Conservation (phyloP, 2,888 invertebrate species). For the Steinernema scapterisci region DNA sequence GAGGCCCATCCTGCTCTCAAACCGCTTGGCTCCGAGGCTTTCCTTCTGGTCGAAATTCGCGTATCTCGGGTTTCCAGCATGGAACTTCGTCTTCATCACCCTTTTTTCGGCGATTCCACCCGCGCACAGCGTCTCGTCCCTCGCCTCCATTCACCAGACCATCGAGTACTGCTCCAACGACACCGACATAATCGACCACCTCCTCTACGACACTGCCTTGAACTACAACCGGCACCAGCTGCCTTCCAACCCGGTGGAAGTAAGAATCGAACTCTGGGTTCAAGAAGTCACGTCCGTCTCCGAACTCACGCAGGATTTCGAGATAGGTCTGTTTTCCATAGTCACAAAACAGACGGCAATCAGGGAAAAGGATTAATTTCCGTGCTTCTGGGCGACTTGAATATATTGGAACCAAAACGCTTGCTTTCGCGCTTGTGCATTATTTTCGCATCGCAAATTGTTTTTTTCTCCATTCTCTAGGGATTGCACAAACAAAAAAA, state of each 20-base stretch:
- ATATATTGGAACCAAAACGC: background rate
- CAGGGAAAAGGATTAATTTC: conserved; percentile 6
- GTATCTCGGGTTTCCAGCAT: no score
- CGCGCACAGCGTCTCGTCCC: background rate
- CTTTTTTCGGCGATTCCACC: background rate
- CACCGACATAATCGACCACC: conserved; percentile 65
- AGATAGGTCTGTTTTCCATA: conserved; percentile 53
- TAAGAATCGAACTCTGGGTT: conserved; percentile 66
- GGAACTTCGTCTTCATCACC: no score
- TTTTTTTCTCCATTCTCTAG: conserved; percentile 15
- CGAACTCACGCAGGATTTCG: conserved; percentile 67
- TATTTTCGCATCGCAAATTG: conserved; percentile 26
- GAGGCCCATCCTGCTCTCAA: background rate
- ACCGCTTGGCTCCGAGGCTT: background rate
- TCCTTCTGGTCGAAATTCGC: background rate
- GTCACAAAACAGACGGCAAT: background rate
- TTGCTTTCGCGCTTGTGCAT: background rate
- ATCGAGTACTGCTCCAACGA: conserved; percentile 62
- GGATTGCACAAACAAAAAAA: conserved; percentile 19
- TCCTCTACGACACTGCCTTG: conserved; percentile 57
- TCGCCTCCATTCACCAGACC: background rate
- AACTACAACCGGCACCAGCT: conserved; percentile 63
- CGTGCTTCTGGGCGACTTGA: background rate
- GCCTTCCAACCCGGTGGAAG: conserved; percentile 61
- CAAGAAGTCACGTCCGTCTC: conserved; percentile 67